These are phyloP conservation scores for Liopterus haemorrhoidalis DNA, from an alignment of 2,888 invertebrate species.

Conservation along the genomic window DNA sequence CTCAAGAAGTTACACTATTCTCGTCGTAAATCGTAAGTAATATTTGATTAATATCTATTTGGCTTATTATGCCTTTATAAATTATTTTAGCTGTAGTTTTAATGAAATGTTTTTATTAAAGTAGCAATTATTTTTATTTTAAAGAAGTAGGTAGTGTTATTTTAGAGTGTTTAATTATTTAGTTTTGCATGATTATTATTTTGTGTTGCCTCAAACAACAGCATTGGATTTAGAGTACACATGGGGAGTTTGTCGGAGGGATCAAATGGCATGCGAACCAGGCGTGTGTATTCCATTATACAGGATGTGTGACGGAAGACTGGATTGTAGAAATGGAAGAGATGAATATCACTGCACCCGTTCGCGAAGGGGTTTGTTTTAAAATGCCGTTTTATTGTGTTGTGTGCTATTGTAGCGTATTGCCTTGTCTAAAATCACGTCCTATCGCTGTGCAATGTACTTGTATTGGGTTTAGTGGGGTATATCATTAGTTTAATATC, in stretches of 20 bases:
- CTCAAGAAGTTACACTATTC: constrained; percentile 64
- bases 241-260: constrained; percentile 31
- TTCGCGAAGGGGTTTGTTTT: constrained; percentile 47
- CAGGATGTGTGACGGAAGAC: constrained; percentile 54
- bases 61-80: constrained; percentile 6
- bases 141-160: constrained; percentile 12
- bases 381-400: constrained; percentile 29
- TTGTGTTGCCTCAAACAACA: constrained; percentile 41
- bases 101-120: constrained; percentile 14
- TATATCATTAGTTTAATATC: too few relatives aligned
- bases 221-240: too few relatives aligned
- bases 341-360: constrained; percentile 55
- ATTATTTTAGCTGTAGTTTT: constrained; percentile 9
- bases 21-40: constrained; percentile 70
- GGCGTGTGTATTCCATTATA: constrained; percentile 55
- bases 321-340: constrained; percentile 58
- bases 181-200: constrained; percentile 42
- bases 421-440: too few relatives aligned
- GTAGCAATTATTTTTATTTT: constrained; percentile 17
- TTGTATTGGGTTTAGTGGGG: too few relatives aligned
- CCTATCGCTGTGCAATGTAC: too few relatives aligned
- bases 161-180: constrained; percentile 21
- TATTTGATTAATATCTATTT: constrained; percentile 7
- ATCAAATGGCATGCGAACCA: constrained; percentile 53
- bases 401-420: too few relatives aligned